Percentiles rank a stretch among this genome's conserved stretches.
These are phyloP conservation scores for Marisa cornuarietis DNA, from an alignment of 1,140 invertebrate species.

Conservation along the genomic window DNA sequence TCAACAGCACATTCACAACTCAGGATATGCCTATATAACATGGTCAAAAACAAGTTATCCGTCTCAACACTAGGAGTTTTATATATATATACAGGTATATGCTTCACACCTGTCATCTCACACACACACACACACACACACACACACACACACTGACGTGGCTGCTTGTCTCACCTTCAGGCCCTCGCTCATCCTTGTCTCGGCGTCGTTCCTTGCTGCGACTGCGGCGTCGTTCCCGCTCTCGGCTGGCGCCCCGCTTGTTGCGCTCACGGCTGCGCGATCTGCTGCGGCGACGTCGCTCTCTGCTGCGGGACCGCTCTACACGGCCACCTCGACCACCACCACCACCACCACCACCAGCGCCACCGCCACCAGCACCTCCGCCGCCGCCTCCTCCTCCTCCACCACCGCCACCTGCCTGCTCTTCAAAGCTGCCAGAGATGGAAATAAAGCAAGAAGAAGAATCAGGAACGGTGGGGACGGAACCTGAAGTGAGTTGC, in stretches of 20 bases:
- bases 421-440: slow-evolving; percentile 49
- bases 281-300: slow-evolving; percentile 43
- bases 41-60: no score
- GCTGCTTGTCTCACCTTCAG: slow-evolving; percentile 39
- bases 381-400: slow-evolving; percentile 43
- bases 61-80: no score
- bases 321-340: slow-evolving; percentile 51
- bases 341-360: slow-evolving; percentile 38
- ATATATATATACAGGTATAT: no score
- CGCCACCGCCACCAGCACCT: slow-evolving; percentile 53
- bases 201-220: slow-evolving; percentile 50
- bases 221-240: slow-evolving; percentile 55
- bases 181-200: slow-evolving; percentile 49
- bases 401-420: slow-evolving; percentile 44
- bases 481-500: background rate
- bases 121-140: background rate
- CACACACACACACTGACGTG: slow-evolving; percentile 1
- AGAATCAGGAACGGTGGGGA: background rate
- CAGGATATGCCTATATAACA: no score
- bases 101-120: no score
- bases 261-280: slow-evolving; percentile 50
- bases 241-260: slow-evolving; percentile 64
- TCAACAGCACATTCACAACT: no score
- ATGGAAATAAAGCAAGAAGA: slow-evolving; percentile 8
- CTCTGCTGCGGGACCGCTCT: slow-evolving; percentile 49